Base-by-base conservation (phyloP, 2,888 invertebrate genomes). In the Trilocha varians region DNA sequence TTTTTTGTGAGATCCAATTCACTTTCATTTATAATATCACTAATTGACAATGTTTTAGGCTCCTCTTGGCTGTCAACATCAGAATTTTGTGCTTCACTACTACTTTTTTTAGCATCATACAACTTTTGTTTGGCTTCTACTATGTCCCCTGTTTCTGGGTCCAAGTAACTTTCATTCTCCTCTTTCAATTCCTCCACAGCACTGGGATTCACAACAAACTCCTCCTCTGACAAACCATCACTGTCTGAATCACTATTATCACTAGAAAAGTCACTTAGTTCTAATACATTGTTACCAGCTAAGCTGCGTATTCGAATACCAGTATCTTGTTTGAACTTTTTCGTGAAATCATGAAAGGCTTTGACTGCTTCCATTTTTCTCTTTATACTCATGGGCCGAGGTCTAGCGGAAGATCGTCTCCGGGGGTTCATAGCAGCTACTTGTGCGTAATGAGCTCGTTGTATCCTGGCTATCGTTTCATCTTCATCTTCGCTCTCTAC, bases 281-380 rank as follows among this genome's bases (percentile, higher is more conserved):
- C 86, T 70, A 87, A 70, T 46, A 87, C 62, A 59, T 83, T 78
- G 52, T 79, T 79, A 47, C 86, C 86, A 47, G 80, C 80, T 65
- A 87, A 71, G 52, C 87, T 80, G 48, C 80, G 77, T 49, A 87
- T 87, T 43, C 71, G 69, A 53, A 87, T 78, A 48, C 87, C 87
- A 49, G 87, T 85, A 65, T 87, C 87, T 59, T 86, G 75, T 62
- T 87, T 87, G 14, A 87, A 71, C 65, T 82, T 86, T 59, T 87
- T 87, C 5, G 87, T 87, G 53, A 87, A 87, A 53, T 87, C 70
- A 51, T 86, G 86, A 51, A 87, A 87, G 49, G 65, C 78, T 65
- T 77, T 85, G 6, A 87, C 84, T 18, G 87, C 87, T 72, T 87
- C 86, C 67, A 85, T 67, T 65, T 87, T 87, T 44, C 86, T 65